phyloP scores from a whole-genome alignment of 1,140 invertebrate genomes.

The Drosophila kohkoa region DNA sequence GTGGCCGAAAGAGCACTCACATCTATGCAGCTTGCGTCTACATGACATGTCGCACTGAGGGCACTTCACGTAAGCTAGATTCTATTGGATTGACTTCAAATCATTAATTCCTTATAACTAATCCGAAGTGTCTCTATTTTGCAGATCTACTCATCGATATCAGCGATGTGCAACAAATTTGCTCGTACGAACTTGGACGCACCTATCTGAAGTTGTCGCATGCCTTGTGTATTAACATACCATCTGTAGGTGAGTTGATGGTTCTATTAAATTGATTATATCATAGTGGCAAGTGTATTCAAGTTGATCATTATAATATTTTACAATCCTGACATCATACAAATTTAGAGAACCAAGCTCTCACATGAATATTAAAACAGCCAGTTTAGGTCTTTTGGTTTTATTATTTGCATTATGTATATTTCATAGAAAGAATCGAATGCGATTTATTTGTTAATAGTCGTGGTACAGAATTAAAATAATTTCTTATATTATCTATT shows the following conservation, averaged over 20 bases:
- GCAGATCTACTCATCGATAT: constrained; percentile 98
- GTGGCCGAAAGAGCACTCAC: constrained; percentile 95
- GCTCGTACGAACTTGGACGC: constrained; percentile 97
- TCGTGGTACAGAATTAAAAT: not conserved
- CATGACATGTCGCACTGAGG: constrained; percentile 97
- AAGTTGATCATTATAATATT: too few species aligned
- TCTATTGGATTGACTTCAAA: not conserved
- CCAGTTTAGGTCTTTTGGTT: not conserved
- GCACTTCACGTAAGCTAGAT: constrained; percentile 93
- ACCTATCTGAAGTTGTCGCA: constrained; percentile 96
- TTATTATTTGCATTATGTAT: too few species aligned
- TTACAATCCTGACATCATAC: too few species aligned
- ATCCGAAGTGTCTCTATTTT: not conserved
- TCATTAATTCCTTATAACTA: not conserved
- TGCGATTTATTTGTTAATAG: not conserved
- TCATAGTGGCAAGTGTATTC: not conserved
- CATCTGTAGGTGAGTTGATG: constrained; percentile 92
- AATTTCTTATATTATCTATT: not conserved
- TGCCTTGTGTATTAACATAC: constrained; percentile 96
- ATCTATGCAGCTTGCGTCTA: constrained; percentile 99
- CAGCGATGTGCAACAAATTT: constrained; percentile 97
- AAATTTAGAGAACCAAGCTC: too few species aligned
- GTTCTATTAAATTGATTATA: not conserved
- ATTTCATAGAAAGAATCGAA: not conserved
- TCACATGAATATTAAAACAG: not conserved